These are phyloP conservation scores for Cotesia vestalis DNA, from an alignment of 1,140 invertebrate species.

Conservation along the genomic window DNA sequence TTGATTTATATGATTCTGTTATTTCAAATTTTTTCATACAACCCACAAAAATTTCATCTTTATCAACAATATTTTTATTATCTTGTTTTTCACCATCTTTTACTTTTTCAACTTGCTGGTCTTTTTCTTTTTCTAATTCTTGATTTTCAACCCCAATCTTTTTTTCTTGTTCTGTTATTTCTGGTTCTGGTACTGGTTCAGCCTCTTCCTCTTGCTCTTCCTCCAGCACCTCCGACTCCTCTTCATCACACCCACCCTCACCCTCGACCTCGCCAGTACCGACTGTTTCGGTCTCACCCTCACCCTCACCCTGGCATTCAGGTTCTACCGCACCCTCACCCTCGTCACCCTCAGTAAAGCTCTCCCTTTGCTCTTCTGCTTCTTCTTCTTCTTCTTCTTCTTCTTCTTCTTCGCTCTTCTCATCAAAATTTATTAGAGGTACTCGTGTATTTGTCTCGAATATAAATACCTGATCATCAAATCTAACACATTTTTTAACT, in stretches of 20 bases:
- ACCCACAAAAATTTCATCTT: slow-evolving; percentile 1
- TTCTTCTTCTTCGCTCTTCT: neutral
- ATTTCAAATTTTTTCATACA: neutral
- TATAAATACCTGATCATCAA: slow-evolving; percentile 17
- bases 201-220: neutral
- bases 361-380: neutral
- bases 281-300: slow-evolving; percentile 28
- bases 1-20: neutral
- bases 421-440: slow-evolving; percentile 6
- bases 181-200: no score
- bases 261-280: slow-evolving; percentile 1
- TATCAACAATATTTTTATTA: neutral
- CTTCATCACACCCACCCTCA: slow-evolving; percentile 8
- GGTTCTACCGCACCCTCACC: neutral
- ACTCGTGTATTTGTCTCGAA: slow-evolving; percentile 12
- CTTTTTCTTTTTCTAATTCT: no score
- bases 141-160: no score
- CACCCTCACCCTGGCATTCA: neutral
- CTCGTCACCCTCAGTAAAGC: neutral
- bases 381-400: neutral
- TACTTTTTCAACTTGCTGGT: neutral
- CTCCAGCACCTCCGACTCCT: slow-evolving; percentile 33
- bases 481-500: slow-evolving; percentile 15
- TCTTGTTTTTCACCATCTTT: slow-evolving; percentile 13
- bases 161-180: no score